phyloP scores from a whole-genome alignment of 2,797 vertebrate species.

The Falco biarmicus region DNA sequence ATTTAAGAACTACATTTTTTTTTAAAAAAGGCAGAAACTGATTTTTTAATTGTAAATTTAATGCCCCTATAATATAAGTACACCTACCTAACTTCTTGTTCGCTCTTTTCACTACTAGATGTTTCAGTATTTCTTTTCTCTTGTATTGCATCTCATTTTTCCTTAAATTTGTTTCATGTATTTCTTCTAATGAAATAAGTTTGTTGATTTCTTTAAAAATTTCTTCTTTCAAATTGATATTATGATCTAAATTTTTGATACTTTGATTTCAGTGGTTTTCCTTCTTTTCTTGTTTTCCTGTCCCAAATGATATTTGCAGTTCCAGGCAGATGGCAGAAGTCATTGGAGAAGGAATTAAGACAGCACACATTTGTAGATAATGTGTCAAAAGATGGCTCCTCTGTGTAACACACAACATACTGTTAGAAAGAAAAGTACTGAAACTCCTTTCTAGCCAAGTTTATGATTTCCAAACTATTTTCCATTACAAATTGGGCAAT shows the following conservation, averaged over 20 bases:
- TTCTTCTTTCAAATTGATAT: background rate
- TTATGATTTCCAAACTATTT: background rate
- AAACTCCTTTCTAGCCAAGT: background rate
- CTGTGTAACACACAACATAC: background rate
- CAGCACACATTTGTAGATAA: background rate
- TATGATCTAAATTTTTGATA: background rate
- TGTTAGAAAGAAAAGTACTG: background rate
- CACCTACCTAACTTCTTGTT: background rate
- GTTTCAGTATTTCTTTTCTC: background rate
- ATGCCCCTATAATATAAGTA: accelerated
- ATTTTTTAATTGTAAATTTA: background rate
- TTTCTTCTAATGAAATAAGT: background rate
- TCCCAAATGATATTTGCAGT: background rate
- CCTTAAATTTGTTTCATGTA: background rate
- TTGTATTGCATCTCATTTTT: background rate
- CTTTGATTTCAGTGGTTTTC: background rate
- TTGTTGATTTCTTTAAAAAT: background rate
- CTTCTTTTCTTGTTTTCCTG: background rate
- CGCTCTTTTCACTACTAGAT: background rate
- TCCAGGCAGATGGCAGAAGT: background rate
- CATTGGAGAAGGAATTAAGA: background rate
- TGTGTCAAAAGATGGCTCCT: background rate
- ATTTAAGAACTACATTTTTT: background rate
- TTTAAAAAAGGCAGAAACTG: background rate
- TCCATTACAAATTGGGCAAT: background rate